Percentiles rank a stretch among this genome's conserved stretches.
Conservation (phyloP, 2,888 invertebrate species). For the Volucella bombylans region DNA sequence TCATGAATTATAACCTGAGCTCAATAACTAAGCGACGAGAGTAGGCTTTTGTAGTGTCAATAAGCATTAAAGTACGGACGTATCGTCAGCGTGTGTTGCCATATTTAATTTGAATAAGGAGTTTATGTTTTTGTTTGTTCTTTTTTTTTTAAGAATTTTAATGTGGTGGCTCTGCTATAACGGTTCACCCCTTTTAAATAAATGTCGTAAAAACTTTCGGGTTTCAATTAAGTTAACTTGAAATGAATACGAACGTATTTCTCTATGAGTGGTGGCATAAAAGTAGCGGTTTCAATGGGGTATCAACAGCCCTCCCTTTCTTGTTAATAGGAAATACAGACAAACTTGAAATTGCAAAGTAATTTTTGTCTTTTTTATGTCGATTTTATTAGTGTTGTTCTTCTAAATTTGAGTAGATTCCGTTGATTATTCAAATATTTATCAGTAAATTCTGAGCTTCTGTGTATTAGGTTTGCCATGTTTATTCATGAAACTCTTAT, state of each 20-base stretch:
- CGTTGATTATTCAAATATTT: too few relatives aligned
- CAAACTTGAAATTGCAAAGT: constrained; percentile 20
- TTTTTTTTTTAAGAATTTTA: constrained; percentile 13
- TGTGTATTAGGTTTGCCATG: too few relatives aligned
- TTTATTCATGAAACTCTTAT: too few relatives aligned
- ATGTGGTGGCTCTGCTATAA: constrained; percentile 20
- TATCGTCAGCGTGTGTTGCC: constrained; percentile 12
- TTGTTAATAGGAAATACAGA: constrained; percentile 30
- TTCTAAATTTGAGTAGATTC: neutral
- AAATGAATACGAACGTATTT: neutral
- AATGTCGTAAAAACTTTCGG: constrained; percentile 44
- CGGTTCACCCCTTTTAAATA: constrained; percentile 36
- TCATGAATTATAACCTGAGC: constrained; percentile 13
- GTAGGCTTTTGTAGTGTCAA: constrained; percentile 12
- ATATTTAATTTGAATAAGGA: constrained; percentile 24
- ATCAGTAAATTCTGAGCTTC: too few relatives aligned
- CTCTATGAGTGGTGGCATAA: constrained; percentile 1
- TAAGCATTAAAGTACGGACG: neutral
- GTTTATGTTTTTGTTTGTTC: neutral
- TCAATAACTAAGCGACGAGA: constrained; percentile 52
- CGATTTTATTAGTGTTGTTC: neutral
- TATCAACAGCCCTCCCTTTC: constrained; percentile 21
- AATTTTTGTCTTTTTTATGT: neutral
- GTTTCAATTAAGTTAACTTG: constrained; percentile 14
- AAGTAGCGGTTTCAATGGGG: constrained; percentile 2